Base-by-base conservation (phyloP, 1,140 invertebrate genomes). In the Leguminivora glycinivorella region DNA sequence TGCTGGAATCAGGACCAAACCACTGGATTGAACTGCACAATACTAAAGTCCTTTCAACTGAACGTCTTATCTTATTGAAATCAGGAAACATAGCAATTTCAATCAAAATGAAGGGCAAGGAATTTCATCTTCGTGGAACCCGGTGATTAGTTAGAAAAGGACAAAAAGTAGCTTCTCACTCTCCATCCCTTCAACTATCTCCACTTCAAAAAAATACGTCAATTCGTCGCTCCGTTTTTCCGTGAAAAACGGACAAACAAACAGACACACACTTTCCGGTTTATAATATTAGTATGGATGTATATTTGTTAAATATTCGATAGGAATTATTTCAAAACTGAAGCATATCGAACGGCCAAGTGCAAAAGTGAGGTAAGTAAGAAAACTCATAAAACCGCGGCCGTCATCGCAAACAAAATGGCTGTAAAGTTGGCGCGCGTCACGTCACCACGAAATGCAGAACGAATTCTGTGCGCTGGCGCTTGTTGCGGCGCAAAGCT, bases 401-500 rank as follows among this genome's bases (percentile, higher is more conserved):
- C 6, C 58, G 58, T 29, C 14, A 14, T 17, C n/a, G 10, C 25
- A 19, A 63, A 63, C 22, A 60, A 60, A 60, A 63, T 63, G 58
- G 58, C 56, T 29, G 56, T 60, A 47, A 47, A 17, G 43, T 47
- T 60, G 26, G 24, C 25, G 24, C 26, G 58, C 58, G 58, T 63
- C 58, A 63, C 29, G 58, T 63, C 58, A 63, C 58, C 25, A 63
- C 58, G 26, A 63, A 63, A 63, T 63, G 58, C 58, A 63, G 58
- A 63, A 63, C 58, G 58, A 63, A 63, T 63, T 63, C 19, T 19
- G 58, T 63, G 58, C 58, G 58, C 25, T n/a, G 25, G 58, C 58
- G 58, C 25, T 31, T 31, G 26, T 29, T 17, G 5, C 25, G 58
- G 1, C n/a, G 17, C n/a, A 7, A 17, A 10, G 58, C 4, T 19